A percentile compares a stretch with the other conserved stretches of the same genome.
These are phyloP conservation scores for Stomatorhinus walkeri DNA, from an alignment of 2,797 vertebrate species.

Conservation along the genomic window DNA sequence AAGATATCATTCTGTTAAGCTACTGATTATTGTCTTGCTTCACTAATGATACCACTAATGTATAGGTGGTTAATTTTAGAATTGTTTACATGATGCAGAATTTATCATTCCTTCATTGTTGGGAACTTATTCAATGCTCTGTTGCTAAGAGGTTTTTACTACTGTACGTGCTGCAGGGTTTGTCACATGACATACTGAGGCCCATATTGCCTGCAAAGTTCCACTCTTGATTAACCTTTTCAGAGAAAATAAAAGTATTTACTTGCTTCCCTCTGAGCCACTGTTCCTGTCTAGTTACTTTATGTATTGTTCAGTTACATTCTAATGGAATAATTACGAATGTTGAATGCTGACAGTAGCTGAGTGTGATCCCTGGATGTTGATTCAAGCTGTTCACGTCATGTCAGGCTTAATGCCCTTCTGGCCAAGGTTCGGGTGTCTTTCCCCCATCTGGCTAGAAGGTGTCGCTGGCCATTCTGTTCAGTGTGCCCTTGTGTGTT, in stretches of 20 bases:
- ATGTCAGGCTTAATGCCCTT: background rate
- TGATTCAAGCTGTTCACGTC: background rate
- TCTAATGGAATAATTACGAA: background rate
- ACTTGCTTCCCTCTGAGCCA: background rate
- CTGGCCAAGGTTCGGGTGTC: background rate
- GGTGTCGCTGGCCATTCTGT: background rate
- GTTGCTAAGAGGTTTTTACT: background rate
- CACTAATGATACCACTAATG: background rate
- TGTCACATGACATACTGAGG: background rate
- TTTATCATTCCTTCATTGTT: background rate
- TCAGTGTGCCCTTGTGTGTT: background rate
- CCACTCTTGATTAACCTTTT: background rate
- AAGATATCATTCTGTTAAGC: background rate
- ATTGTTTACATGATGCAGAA: background rate
- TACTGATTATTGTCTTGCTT: background rate
- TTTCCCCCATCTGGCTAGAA: background rate
- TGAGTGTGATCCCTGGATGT: background rate
- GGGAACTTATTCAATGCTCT: background rate
- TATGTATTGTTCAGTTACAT: background rate
- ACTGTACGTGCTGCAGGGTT: background rate
- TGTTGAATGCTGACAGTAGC: background rate
- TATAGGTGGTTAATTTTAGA: background rate
- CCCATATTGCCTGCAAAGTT: background rate
- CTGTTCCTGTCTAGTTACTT: background rate
- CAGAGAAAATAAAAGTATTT: background rate